Base-by-base conservation (phyloP, 2,113 vertebrate species). In the Aplodontia rufa region DNA sequence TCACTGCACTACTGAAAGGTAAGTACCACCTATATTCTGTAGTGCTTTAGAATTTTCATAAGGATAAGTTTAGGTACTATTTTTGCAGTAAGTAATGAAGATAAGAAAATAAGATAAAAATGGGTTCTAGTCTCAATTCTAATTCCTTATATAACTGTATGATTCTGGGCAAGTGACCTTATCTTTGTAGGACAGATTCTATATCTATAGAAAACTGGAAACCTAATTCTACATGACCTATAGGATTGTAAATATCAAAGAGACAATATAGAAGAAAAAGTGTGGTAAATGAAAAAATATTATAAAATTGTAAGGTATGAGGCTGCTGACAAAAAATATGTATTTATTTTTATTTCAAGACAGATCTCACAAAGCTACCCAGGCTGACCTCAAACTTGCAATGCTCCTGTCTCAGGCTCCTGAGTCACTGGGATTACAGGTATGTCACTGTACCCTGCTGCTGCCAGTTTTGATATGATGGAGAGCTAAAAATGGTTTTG, bases 21-120 rank as follows among this genome's bases (percentile, higher is more conserved):
- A 87, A 47, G 49, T 47, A 53, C 11, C 69, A 64, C 30, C 6
- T 78, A 28, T n/a, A 79, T 64, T 93, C 47, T 87, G 4, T 22
- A 81, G 45, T 80, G 35, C 64, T 93, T 92, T 94, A 92, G 78
- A 72, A 71, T 90, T 92, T 92, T n/a, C 82, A 84, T 1, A 75
- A 94, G 55, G 32, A 79, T 76, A 83, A 40, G 45, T 22, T 94
- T 49, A 74, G 24, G 6, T 86, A 83, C 68, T 95, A 62, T 90
- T 84, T 94, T 10, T 80, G 58, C 0, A 76, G 30, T 71, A 72
- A 87, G 13, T 72, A 95, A 93, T 60, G 60, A 87, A 88, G n/a
- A 90, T 35, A 20, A 69, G 75, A 47, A 75, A 80, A 51, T 35
- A 24, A 88, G 92, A 75, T 69, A 78, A 83, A 13, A 30, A 78